Percentiles rank a stretch among this genome's conserved stretches.
These are phyloP conservation scores for Dryococelus australis DNA, from an alignment of 2,888 invertebrate genomes.

Conservation along the genomic window DNA sequence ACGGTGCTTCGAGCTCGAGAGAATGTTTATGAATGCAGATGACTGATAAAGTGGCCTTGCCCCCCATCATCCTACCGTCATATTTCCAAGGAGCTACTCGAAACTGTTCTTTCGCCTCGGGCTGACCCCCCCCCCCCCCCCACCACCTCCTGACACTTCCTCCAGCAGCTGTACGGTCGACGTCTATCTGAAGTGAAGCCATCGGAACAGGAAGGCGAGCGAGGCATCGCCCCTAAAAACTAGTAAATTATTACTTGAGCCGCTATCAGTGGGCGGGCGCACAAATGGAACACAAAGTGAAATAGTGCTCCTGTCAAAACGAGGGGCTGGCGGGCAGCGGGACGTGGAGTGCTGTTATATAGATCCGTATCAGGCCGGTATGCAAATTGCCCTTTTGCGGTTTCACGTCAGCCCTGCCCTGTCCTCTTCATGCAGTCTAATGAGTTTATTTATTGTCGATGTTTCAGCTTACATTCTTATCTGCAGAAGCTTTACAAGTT, in stretches of 20 bases:
- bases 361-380: constrained; percentile 22
- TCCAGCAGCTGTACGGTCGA: neutral
- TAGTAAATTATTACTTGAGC: constrained; percentile 27
- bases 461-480: neutral
- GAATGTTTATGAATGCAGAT: no score
- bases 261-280: constrained; percentile 24
- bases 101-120: neutral
- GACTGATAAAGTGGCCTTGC: no score
- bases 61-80: no score
- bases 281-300: constrained; percentile 28
- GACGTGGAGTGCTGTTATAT: neutral
- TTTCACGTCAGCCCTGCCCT: neutral
- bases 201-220: constrained; percentile 19
- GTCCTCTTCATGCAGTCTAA: neutral
- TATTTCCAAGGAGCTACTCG: neutral
- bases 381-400: neutral
- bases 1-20: no score
- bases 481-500: neutral
- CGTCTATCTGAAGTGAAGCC: constrained; percentile 8
- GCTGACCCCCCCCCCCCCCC: neutral
- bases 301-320: constrained; percentile 28
- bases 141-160: neutral
- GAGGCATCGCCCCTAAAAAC: constrained; percentile 12
- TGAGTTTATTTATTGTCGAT: neutral
- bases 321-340: neutral